Evolutionary conservation across 1,140 invertebrate genomes (phyloP).

Genomic region (Drosophila hydei): DNA sequence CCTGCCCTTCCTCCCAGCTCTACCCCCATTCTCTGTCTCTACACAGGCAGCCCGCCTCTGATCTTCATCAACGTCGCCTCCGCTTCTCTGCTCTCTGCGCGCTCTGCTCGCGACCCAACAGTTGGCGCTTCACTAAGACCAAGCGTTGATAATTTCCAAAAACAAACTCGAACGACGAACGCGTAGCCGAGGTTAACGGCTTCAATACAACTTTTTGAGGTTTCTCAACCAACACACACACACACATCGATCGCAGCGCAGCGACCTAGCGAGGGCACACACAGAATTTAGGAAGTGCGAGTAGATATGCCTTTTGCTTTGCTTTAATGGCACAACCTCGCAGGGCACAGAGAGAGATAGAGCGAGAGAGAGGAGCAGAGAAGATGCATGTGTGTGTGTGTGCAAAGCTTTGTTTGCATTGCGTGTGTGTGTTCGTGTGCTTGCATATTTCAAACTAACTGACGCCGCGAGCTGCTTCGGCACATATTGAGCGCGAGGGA

Average conservation of each 20-base stretch:
- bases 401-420: slow-evolving; percentile 13
- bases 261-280: slow-evolving; percentile 68
- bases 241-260: slow-evolving; percentile 49
- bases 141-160: slow-evolving; percentile 71
- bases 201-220: slow-evolving; percentile 82
- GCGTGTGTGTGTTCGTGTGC: slow-evolving; percentile 24
- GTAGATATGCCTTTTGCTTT: slow-evolving; percentile 10
- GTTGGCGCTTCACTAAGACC: slow-evolving; percentile 30
- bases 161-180: slow-evolving; percentile 81
- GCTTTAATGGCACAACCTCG: no score
- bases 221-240: slow-evolving; percentile 52
- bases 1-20: not conserved
- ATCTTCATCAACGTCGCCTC: no score
- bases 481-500: not conserved
- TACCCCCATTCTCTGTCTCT: not conserved
- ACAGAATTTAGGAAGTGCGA: slow-evolving; percentile 73
- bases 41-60: not conserved
- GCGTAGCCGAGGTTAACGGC: slow-evolving; percentile 82
- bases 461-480: slow-evolving; percentile 13
- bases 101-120: not conserved
- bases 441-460: slow-evolving; percentile 66
- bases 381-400: not conserved
- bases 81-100: not conserved
- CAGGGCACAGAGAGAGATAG: slow-evolving; percentile 6
- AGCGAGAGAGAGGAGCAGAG: slow-evolving; percentile 1